These are phyloP conservation scores for Tokudaia tokunoshimensis DNA, from an alignment of 2,797 vertebrate species.

Conservation along the genomic window DNA sequence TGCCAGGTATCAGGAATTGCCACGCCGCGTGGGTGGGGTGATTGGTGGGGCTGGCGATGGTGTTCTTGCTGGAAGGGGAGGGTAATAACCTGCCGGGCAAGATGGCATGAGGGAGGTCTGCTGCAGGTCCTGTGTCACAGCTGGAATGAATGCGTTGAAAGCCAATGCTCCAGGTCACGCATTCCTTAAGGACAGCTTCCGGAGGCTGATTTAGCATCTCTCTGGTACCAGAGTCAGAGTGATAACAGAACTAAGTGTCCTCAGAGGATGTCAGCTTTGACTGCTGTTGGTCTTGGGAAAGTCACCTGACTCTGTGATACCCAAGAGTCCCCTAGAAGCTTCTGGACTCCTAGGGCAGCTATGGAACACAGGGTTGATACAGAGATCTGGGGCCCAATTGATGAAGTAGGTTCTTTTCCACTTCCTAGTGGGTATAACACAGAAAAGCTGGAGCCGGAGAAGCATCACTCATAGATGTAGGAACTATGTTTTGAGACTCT, in stretches of 20 bases:
- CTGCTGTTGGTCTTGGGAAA: background rate
- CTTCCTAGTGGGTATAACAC: background rate
- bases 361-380: background rate
- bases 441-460: background rate
- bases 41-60: background rate
- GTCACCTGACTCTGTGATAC: background rate
- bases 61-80: background rate
- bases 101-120: background rate
- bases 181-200: conserved; percentile 38
- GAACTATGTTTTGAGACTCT: background rate
- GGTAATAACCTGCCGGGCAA: background rate
- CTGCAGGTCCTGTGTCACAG: background rate
- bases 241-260: background rate
- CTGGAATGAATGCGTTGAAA: background rate
- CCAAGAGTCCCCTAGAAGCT: background rate
- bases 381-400: background rate
- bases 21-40: background rate
- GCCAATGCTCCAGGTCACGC: background rate
- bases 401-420: background rate
- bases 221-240: background rate
- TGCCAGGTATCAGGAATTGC: conserved; percentile 29
- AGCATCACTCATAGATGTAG: background rate
- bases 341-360: background rate
- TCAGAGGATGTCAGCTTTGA: background rate
- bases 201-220: background rate